Evolutionary conservation across 2,113 vertebrate species (phyloP).

Genomic region (Peromyscus californicus): DNA sequence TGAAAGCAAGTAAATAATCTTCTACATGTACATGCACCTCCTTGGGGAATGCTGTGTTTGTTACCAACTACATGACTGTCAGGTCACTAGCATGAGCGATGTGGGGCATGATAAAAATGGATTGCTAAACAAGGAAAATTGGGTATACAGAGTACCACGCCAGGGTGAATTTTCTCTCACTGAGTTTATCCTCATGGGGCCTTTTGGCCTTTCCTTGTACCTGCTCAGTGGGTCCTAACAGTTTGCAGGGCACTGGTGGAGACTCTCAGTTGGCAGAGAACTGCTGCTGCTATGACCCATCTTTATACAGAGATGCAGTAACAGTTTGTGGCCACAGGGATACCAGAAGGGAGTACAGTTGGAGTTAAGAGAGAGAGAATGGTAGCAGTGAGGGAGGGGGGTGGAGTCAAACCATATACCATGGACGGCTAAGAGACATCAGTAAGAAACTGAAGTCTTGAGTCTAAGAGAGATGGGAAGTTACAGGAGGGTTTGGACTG

Average conservation of each 20-base stretch:
- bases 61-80: neutral
- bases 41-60: neutral
- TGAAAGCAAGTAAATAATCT: neutral
- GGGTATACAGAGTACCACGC: neutral
- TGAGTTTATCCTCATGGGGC: neutral
- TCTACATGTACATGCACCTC: neutral
- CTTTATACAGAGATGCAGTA: neutral
- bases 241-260: neutral
- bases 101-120: neutral
- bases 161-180: neutral
- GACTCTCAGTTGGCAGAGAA: neutral
- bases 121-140: slow-evolving; percentile 18
- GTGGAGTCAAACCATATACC: neutral
- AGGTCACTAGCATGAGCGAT: neutral
- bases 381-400: neutral
- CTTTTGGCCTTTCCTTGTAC: neutral
- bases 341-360: neutral
- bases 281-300: neutral
- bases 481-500: neutral
- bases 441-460: neutral
- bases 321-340: neutral
- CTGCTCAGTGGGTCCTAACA: neutral
- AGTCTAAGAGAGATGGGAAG: slow-evolving; percentile 1
- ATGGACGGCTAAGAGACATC: neutral
- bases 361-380: neutral